Base-by-base conservation (phyloP, 2,113 vertebrate species). In the Larimichthys polyactis region DNA sequence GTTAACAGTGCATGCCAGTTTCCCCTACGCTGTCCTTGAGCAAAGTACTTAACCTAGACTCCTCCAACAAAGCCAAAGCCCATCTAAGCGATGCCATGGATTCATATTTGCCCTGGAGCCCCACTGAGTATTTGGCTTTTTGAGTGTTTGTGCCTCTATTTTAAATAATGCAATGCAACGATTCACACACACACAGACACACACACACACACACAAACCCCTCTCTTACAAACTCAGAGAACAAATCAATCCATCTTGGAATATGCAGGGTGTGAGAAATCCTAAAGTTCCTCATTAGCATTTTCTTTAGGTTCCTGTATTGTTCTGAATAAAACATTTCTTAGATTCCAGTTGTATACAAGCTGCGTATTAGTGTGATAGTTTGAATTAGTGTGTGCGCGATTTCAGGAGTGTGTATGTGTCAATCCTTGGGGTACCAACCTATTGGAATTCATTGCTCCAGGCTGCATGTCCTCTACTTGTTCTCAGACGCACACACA, bases 301-400 rank as follows among this genome's bases (percentile, higher is more conserved):
- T 90, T 89, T 92, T 58, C 83, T 85, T 84, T 83, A 79, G 78
- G 65, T 77, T 67, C 49, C 71, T 68, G 82, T 78, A 79, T 89
- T 81, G 71, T 82, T 87, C 74, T 91, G 90, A 93, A 93, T 89
- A 90, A 93, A 89, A 92, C 89, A 92, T 89, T 20, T 22, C 70
- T 68, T 55, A 14, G 73, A 76, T 81, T 84, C 29, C 55, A 69
- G 44, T 54, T 67, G 63, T 81, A 44, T 64, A 58, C 57, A 85
- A 84, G 57, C 29, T 71, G 52, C 2, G 32, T 58, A 51, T 75
- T 27, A 17, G 66, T 78, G 48, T 71, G 64, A 63, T 10, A 58
- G 65, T 73, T 82, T 63, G 75, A 83, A 67, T 79, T 22, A 71
- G 32, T 76, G 70, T 79, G 73, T 75, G 36, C 36, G 43, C 7